Evolutionary conservation across 1,140 invertebrate genomes (phyloP), one percentile per base, ranked within the genome.

Genomic region (Papilio machaon): DNA sequence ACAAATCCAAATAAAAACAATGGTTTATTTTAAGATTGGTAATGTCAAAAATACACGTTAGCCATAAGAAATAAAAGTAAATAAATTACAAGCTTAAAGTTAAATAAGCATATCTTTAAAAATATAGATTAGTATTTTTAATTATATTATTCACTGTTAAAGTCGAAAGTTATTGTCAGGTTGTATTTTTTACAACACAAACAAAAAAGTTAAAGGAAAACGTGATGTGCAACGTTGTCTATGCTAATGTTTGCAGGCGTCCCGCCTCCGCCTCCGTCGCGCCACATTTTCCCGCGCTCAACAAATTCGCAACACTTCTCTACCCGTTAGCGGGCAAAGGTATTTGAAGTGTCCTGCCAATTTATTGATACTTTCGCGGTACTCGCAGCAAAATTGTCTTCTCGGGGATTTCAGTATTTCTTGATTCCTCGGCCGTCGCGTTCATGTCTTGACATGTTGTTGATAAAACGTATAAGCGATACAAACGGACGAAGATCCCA

Each of bases 401-500:
- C 43, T 47, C 17, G 38, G 6, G 23, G 17, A 47, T 47, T 74
- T 19, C 43, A 43, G 17, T 47, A 38, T 15, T 74, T 47, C 30
- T 73, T 73, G 17, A 8, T 74, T 46, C 76, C 0, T 67, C 38
- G 54, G 43, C 38, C 17, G 17, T 7, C 47, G 11, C 74, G 6
- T 76, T 79, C 77, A 67, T 67, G 77, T 79, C 58, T 13, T 17
- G 60, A 79, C 77, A 79, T 64, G 77, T 79, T 38, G 91, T 86
- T 74, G 91, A 83, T 82, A 83, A 88, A 83, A 92, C 89, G 91
- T 93, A 94, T 95, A 95, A 96, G 95, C 95, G 92, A 95, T 96
- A 95, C 96, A 96, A 96, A 96, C 96, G 96, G 96, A 96, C 96
- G 96, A 96, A 96, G 96, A 96, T 96, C 96, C 96, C 96, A 96